phyloP scores from a whole-genome alignment of 2,113 vertebrate genomes.

The Prionailurus bengalensis region DNA sequence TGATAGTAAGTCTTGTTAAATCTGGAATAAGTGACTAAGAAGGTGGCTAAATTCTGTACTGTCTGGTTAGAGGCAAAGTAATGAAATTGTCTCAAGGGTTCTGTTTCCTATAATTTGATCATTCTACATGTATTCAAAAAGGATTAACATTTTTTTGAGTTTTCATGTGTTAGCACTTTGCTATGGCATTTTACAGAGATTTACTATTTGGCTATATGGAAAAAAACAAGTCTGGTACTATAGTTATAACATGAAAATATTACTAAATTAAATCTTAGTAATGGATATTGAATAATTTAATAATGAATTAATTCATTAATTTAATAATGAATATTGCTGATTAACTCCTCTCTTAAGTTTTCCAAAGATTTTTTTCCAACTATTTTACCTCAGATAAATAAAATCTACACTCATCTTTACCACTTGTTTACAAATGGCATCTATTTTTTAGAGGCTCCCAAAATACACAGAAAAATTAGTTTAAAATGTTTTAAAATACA shows the following conservation, averaged over 20 bases:
- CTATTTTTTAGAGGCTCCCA: neutral
- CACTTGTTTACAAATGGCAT: neutral
- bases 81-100: neutral
- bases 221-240: neutral
- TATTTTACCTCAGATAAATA: neutral
- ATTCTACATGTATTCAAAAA: neutral
- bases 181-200: neutral
- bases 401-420: neutral
- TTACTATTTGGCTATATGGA: neutral
- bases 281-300: neutral
- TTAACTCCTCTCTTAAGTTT: neutral
- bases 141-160: neutral
- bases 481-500: slow-evolving; percentile 26
- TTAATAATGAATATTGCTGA: neutral
- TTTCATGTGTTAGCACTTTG: neutral
- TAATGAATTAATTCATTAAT: too few species aligned
- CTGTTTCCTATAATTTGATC: neutral
- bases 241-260: neutral
- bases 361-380: neutral
- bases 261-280: slow-evolving; percentile 4
- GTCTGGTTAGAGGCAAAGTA: neutral
- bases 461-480: neutral
- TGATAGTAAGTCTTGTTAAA: neutral
- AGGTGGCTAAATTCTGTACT: neutral
- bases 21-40: slow-evolving; percentile 6